phyloP scores from a whole-genome alignment of 2,113 vertebrate genomes.

The Leucopternis melanops region DNA sequence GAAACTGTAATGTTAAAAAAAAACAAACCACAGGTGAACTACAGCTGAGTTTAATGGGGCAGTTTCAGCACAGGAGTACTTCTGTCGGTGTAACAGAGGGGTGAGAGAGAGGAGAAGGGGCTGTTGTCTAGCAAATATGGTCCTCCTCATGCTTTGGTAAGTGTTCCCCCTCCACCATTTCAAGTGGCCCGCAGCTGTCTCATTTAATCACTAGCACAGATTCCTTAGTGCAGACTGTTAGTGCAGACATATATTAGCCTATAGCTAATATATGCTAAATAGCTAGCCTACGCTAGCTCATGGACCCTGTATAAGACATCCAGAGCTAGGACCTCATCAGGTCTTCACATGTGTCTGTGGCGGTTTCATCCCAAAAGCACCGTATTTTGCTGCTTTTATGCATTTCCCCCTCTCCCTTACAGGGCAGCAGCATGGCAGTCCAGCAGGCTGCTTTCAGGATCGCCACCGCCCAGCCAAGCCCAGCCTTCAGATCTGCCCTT shows the following conservation, averaged over 20 bases:
- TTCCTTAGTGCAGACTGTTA: neutral
- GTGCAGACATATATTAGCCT: neutral
- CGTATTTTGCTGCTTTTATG: neutral
- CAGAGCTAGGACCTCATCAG: neutral
- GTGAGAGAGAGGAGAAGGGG: too few relatives aligned
- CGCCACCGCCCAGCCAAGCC: too few relatives aligned
- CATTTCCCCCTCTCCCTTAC: neutral
- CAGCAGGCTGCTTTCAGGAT: neutral
- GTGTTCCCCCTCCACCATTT: neutral
- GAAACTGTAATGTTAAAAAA: too few relatives aligned
- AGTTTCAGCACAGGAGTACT: rapidly evolving
- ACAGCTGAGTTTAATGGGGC: neutral
- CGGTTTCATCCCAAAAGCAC: neutral
- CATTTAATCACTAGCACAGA: neutral
- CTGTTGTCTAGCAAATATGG: neutral
- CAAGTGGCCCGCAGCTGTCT: neutral
- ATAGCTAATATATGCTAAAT: too few relatives aligned
- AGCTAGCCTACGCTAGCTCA: neutral
- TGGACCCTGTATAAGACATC: too few relatives aligned
- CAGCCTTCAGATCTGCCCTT: neutral
- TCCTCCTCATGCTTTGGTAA: neutral
- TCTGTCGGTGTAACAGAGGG: rapidly evolving
- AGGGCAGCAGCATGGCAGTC: neutral
- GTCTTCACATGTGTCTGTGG: neutral
- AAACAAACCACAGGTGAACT: too few relatives aligned